These are phyloP conservation scores for Eucidaris tribuloides DNA, from an alignment of 35 echinoderm and acorn worm genomes.

Conservation along the genomic window DNA sequence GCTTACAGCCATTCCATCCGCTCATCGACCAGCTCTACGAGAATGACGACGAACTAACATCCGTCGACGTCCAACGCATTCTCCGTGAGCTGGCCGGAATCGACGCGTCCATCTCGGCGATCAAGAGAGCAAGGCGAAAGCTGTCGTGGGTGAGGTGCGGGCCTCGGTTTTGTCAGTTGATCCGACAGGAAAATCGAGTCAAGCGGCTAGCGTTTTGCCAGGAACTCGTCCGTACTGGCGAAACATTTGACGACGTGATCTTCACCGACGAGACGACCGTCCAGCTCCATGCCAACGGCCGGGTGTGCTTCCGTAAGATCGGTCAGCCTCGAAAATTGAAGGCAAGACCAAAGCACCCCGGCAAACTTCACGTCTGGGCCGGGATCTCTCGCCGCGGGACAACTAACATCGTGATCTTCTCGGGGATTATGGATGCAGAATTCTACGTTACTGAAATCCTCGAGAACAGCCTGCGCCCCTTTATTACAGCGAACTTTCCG, in stretches of 20 bases:
- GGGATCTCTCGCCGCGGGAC: constrained; percentile 40
- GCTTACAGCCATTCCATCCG: not conserved
- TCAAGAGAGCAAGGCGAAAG: constrained; percentile 16
- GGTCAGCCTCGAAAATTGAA: constrained; percentile 8
- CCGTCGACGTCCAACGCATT: not conserved
- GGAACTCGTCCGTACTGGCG: not conserved
- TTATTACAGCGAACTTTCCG: constrained; percentile 36
- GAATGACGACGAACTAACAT: constrained; percentile 46
- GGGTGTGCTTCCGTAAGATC: not conserved
- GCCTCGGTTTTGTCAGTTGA: constrained; percentile 22
- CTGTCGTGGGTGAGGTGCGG: constrained; percentile 17
- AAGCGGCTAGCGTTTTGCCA: not conserved
- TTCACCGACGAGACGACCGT: constrained; percentile 63
- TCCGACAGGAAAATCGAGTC: not conserved
- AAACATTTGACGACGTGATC: constrained; percentile 56
- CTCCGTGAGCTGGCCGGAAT: not conserved
- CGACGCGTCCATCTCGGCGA: constrained; percentile 3
- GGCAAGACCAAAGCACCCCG: constrained; percentile 48
- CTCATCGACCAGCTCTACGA: constrained; percentile 29
- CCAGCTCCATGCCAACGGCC: constrained; percentile 37
- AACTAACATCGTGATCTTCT: constrained; percentile 52
- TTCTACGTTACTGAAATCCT: constrained; percentile 44
- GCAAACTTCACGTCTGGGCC: constrained; percentile 58
- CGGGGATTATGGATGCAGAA: constrained; percentile 57
- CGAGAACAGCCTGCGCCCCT: constrained; percentile 38